Conservation (phyloP, 2,888 invertebrate genomes). For the Pardosa pseudoannulata region DNA sequence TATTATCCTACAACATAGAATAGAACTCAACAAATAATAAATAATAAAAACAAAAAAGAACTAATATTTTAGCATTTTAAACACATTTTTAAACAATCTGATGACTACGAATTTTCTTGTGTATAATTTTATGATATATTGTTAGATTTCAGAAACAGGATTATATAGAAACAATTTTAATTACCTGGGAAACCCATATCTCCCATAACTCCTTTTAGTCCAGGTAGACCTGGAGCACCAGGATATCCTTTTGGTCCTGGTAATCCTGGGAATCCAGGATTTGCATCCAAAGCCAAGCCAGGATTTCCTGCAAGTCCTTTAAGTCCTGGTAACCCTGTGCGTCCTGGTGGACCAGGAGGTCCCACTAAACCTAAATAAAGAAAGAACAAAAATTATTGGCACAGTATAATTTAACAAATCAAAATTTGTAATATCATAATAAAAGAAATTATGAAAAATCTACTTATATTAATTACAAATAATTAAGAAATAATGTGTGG, state of each 20-base stretch:
- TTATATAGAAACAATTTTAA: background rate
- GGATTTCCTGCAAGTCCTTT: slow-evolving; percentile 62
- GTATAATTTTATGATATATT: no score
- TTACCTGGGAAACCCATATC: slow-evolving; percentile 80
- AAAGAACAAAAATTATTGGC: background rate
- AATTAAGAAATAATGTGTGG: no score
- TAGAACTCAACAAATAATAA: no score
- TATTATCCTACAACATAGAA: no score
- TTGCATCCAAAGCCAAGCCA: slow-evolving; percentile 58
- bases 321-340: slow-evolving; percentile 65
- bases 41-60: no score
- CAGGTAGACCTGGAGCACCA: slow-evolving; percentile 81
- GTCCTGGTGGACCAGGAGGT: slow-evolving; percentile 81
- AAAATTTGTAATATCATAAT: no score
- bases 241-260: slow-evolving; percentile 73
- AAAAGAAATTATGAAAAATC: no score
- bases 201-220: slow-evolving; percentile 82
- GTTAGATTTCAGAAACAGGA: no score
- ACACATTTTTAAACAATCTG: no score
- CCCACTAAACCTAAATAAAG: slow-evolving; percentile 81
- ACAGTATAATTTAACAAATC: background rate
- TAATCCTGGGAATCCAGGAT: slow-evolving; percentile 48
- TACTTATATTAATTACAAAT: no score
- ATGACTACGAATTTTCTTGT: no score
- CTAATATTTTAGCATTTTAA: no score